Base-by-base conservation (phyloP, 92 coral and sea anemone genomes). In the Pocillopora grandis region DNA sequence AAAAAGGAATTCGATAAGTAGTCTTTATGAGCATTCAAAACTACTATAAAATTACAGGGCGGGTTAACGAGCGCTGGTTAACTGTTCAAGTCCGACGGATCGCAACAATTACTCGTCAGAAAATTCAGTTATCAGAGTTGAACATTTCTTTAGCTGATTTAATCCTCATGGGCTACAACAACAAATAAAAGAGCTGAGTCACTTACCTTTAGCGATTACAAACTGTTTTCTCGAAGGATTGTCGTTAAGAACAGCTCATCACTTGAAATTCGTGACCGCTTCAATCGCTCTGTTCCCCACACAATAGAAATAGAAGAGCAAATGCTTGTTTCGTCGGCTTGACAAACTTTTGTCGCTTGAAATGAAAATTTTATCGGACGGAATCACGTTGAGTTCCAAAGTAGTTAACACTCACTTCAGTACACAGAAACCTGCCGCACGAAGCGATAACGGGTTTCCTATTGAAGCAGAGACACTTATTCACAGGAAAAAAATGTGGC, bases 341-440 rank as follows among this genome's bases (percentile, higher is more conserved):
- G 49, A 42, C 52, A 68, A 71, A 70, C 71, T 67, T 59, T 80
- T 18, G 63, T 65, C 58, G 13, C 62, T 16, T 27, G 61, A 19
- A 7, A 48, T 16, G 21, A 72, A 23, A 60, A 23, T 62, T 59
- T 72, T 81, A 81, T 72, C 85, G 60, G 73, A 78, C 86, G 86
- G 86, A 82, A 74, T 74, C 86, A 74, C 86, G 64, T 73, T 83
- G 80, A 14, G 12, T 74, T 56, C 66, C 59, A 55, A 62, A 23
- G 16, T 21, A 2, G 76, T 72, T 61, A 13, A 13, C 77, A 57
- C 67, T 20, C 85, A 17, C 67, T 81, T 81, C 69, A 58, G n/a
- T 23, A 12, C 59, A n/a, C 55, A 72, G 52, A 61, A 23, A 49
- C 16, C 49, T 71, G 56, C 19, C 58, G 85, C 9, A 77, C 62